Evolutionary conservation across 2,797 vertebrate genomes (phyloP), one percentile per base, ranked within the genome.

Genomic region (Vespertilio murinus): DNA sequence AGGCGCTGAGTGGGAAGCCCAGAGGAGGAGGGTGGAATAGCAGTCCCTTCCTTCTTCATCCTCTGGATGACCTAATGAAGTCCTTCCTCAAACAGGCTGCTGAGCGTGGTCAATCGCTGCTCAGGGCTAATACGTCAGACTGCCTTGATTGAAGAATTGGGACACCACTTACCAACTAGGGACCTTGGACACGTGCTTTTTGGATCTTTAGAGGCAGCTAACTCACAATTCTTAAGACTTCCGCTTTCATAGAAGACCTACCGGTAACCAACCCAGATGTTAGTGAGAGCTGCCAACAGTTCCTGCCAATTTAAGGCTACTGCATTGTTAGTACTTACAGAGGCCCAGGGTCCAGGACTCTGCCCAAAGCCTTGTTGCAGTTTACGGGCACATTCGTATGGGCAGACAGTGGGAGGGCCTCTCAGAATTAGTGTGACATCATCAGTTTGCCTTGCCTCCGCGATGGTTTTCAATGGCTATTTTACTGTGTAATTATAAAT

Each of bases 161-260:
- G n/a, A 70, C 0, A 88, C 30, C 0, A 54, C 13, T 84, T 73
- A 74, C 1, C 10, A 71, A 13, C 28, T 30, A 6, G 28, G 28
- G 33, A 28, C n/a, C 13, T 82, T 45, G 30, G 59, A 20, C 35
- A 70, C 35, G 18, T 54, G 25, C 3, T 45, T 81, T 85, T 42
- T 61, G 13, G 30, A 8, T 65, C 5, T 86, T 80, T 35, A 70
- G 54, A 91, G 23, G 9, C 38, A 92, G 59, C 30, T 79, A 54
- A 69, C 88, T 77, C 54, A 38, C n/a, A 82, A 42, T 95, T 93
- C 11, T 81, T n/a, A 84, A 88, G 49, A 74, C 11, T 87, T 94
- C 2, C 70, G 10, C 38, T 87, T 91, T 95, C 42, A 77, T 1
- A 88, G 23, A 42, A 67, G 28, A 75, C 18, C 30, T 71, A 20